Percentiles rank a stretch among this genome's conserved stretches.
Conservation (phyloP, 2,113 vertebrate genomes). For the Bettongia penicillata region DNA sequence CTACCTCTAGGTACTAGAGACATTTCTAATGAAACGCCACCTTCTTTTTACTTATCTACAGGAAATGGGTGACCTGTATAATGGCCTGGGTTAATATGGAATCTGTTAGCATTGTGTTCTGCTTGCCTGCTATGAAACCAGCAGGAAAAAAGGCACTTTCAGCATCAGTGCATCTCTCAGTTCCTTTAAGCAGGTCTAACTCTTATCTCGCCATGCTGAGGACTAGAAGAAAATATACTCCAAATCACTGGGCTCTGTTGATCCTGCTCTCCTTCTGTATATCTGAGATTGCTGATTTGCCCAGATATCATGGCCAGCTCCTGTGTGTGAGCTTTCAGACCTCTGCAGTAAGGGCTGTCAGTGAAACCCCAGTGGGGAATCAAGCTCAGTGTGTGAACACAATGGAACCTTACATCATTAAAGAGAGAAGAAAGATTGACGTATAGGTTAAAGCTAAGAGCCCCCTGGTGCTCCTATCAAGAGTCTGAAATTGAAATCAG, state of each 20-base stretch:
- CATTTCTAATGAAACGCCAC: not conserved
- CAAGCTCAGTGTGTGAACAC: slow-evolving; percentile 9
- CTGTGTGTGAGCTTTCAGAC: not conserved
- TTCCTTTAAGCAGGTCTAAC: not conserved
- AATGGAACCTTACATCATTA: not conserved
- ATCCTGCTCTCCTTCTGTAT: not conserved
- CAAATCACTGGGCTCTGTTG: not conserved
- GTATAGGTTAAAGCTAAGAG: not conserved
- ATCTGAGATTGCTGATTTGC: not conserved
- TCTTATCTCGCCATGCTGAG: not conserved
- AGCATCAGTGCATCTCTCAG: not conserved
- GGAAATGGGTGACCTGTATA: not conserved
- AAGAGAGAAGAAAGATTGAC: slow-evolving; percentile 29
- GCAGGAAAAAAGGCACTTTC: not conserved
- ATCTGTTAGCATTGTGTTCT: not conserved
- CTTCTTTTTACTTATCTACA: not conserved
- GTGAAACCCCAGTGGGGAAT: not conserved
- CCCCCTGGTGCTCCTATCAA: slow-evolving; percentile 57
- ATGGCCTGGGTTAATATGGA: not conserved
- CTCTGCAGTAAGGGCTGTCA: not conserved
- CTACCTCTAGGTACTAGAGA: not conserved
- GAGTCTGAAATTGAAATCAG: slow-evolving; percentile 57
- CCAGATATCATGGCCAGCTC: not conserved
- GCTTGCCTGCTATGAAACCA: not conserved
- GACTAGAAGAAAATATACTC: not conserved